These are phyloP conservation scores for Microcebus tavaratra DNA, from an alignment of 2,113 vertebrate genomes.

Conservation along the genomic window DNA sequence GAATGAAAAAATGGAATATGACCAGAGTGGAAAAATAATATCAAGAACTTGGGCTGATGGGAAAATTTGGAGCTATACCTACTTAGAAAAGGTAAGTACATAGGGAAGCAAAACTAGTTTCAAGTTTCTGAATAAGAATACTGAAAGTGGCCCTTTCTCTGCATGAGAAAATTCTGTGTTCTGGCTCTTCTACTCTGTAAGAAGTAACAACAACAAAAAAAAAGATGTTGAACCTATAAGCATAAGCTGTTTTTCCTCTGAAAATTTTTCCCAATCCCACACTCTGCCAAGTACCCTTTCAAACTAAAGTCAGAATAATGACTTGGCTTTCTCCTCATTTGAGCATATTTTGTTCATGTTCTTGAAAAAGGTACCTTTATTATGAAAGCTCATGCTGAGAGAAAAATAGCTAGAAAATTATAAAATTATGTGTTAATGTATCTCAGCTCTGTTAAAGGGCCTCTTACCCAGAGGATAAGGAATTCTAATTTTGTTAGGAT, in stretches of 20 bases:
- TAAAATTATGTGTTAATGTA: conserved; percentile 61
- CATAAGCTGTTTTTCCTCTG: conserved; percentile 6
- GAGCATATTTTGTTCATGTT: conserved; percentile 57
- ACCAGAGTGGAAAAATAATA: conserved; percentile 93
- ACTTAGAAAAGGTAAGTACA: conserved; percentile 93
- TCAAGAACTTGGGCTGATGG: conserved; percentile 97
- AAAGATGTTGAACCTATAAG: conserved; percentile 37
- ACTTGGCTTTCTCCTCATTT: conserved; percentile 67
- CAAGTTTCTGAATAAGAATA: conserved; percentile 2
- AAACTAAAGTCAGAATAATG: conserved; percentile 53
- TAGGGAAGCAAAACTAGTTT: background rate
- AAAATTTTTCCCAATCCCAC: conserved; percentile 1
- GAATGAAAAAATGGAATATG: conserved; percentile 97
- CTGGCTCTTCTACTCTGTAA: background rate
- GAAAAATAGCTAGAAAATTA: conserved; percentile 65
- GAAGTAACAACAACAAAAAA: background rate
- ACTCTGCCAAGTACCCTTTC: background rate
- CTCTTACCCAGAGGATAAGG: conserved; percentile 7
- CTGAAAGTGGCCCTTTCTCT: background rate
- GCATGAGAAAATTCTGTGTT: background rate
- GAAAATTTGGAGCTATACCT: conserved; percentile 99
- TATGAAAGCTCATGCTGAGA: conserved; percentile 48
- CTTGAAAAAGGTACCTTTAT: conserved; percentile 65
- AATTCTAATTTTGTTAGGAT: conserved; percentile 47
- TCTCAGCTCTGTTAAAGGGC: conserved; percentile 23